Conservation (phyloP, 92 coral and sea anemone species). For the Siderastrea radians region DNA sequence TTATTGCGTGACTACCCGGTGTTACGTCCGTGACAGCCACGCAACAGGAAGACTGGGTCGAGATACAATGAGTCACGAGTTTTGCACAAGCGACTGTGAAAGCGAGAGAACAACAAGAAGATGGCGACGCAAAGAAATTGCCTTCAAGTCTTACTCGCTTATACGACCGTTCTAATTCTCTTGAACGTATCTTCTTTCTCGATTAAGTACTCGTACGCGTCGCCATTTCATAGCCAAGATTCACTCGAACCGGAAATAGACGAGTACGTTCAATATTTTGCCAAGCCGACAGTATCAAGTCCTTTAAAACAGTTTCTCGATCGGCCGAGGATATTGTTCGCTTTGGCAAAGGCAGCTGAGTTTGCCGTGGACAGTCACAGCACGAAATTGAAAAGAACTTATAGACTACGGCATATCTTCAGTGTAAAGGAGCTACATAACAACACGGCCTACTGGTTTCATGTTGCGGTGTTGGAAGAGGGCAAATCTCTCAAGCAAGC, state of each 20-base stretch:
- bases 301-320: constrained; percentile 54
- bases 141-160: neutral
- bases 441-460: constrained; percentile 25
- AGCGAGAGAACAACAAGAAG: neutral
- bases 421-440: constrained; percentile 32
- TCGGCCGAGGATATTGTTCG: constrained; percentile 56
- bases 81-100: neutral
- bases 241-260: constrained; percentile 22
- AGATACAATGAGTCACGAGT: constrained; percentile 4
- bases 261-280: constrained; percentile 58
- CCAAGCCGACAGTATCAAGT: constrained; percentile 43
- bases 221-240: neutral
- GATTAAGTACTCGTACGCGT: neutral
- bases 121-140: neutral
- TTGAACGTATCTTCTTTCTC: neutral
- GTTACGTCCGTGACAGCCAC: neutral
- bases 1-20: neutral
- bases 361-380: constrained; percentile 63
- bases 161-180: neutral
- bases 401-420: constrained; percentile 66
- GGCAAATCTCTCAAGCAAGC: constrained; percentile 45
- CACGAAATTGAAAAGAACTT: constrained; percentile 26
- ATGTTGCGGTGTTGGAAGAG: constrained; percentile 47
- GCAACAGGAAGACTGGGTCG: neutral
- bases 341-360: constrained; percentile 84